Base-by-base conservation (phyloP, 2,113 vertebrate species). In the Rhadina sibilatrix region DNA sequence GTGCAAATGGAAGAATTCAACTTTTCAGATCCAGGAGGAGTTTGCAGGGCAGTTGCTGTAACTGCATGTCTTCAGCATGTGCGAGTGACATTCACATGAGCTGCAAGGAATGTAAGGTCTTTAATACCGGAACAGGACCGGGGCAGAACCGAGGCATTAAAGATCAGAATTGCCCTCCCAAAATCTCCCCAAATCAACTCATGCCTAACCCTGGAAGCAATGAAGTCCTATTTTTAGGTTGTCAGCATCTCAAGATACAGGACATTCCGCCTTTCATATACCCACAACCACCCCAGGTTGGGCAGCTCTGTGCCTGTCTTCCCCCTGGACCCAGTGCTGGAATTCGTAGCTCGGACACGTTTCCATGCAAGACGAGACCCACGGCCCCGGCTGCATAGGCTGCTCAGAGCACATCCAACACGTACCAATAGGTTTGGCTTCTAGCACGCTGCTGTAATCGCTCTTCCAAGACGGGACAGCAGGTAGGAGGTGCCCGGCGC, bases 181-280 rank as follows among this genome's bases (percentile, higher is more conserved):
- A 85, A 82, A 76, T 37, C 25, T 66, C n/a, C 59, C 40, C 5
- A 40, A 40, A 40, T 92, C 54, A 87, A 87, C 38, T 4, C 4
- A 59, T 35, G 59, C 54, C 63, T 74, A 83, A 83, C 83, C 68
- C 68, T 9, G 6, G 46, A 87, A 42, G 75, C 53, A 86, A 61
- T 9, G 19, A 37, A 83, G 20, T 65, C 72, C 89, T 96, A 87
- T 94, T 89, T 94, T 94, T 81, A 92, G 76, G 17, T 19, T 77
- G 59, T 38, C 59, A 77, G 64, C 71, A 90, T 75, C 89, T 80
- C 59, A 89, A 89, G 60, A 95, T 40, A 88, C 35, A 70, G 83
- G 68, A 90, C 74, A 89, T 86, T 94, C 94, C 81, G 76, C 85
- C 71, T 89, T 77, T 85, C 11, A 10, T 85, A 63, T 65, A 47